These are phyloP conservation scores for Hoplostethus atlanticus DNA, from an alignment of 2,797 vertebrate genomes.

Conservation along the genomic window DNA sequence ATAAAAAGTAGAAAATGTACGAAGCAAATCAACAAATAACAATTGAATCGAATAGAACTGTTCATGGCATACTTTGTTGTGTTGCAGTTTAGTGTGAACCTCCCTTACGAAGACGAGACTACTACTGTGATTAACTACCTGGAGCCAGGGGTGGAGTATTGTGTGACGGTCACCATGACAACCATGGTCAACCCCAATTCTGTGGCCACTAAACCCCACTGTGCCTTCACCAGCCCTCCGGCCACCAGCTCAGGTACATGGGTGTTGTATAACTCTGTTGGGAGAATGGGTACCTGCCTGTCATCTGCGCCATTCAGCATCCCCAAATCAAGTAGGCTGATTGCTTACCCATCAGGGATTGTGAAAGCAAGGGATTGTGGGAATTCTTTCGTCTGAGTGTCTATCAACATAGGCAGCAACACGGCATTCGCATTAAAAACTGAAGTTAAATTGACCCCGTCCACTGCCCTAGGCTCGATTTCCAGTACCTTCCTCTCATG, in stretches of 20 bases:
- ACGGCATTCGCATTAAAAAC: too few relatives aligned
- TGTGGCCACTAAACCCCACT: conserved; percentile 46
- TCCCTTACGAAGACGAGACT: conserved; percentile 46
- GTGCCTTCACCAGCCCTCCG: conserved; percentile 71
- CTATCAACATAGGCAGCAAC: too few relatives aligned
- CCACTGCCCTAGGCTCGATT: too few relatives aligned
- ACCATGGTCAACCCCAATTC: background rate
- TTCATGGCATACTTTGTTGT: background rate
- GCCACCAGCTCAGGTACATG: conserved; percentile 14
- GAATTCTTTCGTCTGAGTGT: too few relatives aligned
- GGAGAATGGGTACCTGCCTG: too few relatives aligned
- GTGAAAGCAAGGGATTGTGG: too few relatives aligned
- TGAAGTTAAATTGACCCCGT: too few relatives aligned
- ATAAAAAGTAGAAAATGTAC: too few relatives aligned
- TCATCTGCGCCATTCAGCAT: background rate
- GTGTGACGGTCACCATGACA: conserved; percentile 55
- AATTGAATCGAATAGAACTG: too few relatives aligned
- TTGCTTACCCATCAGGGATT: background rate
- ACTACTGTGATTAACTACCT: conserved; percentile 59
- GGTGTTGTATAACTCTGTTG: background rate
- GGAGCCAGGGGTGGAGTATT: conserved; percentile 77
- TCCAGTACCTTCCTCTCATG: too few relatives aligned
- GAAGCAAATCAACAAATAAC: too few relatives aligned
- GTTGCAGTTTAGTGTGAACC: conserved; percentile 64
- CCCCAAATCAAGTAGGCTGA: background rate